Conservation (phyloP, 2,797 vertebrate species). For the Onychomys leucogaster region DNA sequence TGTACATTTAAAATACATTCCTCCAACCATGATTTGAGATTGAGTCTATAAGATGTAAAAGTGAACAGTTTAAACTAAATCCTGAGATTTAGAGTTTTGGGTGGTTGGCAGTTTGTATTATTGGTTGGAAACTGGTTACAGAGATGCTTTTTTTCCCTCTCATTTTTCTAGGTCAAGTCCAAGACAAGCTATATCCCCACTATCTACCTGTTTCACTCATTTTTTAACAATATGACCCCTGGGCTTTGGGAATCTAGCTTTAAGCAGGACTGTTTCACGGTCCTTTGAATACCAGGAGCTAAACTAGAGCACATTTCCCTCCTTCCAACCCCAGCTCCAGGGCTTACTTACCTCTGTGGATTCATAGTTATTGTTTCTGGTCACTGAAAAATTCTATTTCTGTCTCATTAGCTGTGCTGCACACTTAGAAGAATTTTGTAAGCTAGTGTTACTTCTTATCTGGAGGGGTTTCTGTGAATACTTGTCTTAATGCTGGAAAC, state of each 20-base stretch:
- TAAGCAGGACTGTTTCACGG: background rate
- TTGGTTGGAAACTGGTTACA: constrained; percentile 12
- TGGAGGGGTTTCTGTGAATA: constrained; percentile 4
- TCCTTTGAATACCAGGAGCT: background rate
- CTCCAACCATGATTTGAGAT: constrained; percentile 15
- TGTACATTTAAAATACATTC: constrained; percentile 48
- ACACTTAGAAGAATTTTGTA: constrained; percentile 36
- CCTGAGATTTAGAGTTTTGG: background rate
- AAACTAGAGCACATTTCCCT: background rate
- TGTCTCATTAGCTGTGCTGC: background rate
- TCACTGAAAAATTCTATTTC: background rate
- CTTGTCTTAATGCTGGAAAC: background rate
- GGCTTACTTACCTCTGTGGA: background rate
- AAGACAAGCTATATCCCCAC: background rate
- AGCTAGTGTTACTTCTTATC: constrained; percentile 20
- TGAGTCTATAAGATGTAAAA: background rate
- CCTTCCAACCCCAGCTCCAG: background rate
- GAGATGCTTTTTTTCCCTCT: background rate
- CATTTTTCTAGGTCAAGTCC: background rate
- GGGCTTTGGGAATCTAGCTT: background rate
- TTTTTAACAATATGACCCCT: background rate
- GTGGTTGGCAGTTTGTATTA: background rate
- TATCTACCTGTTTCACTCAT: background rate
- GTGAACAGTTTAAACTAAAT: background rate
- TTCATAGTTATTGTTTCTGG: constrained; percentile 42